A percentile compares a stretch with the other conserved stretches of the same genome.
These are phyloP conservation scores for Holothuria scabra DNA, from an alignment of 53 echinoderm and acorn worm species.

Conservation along the genomic window DNA sequence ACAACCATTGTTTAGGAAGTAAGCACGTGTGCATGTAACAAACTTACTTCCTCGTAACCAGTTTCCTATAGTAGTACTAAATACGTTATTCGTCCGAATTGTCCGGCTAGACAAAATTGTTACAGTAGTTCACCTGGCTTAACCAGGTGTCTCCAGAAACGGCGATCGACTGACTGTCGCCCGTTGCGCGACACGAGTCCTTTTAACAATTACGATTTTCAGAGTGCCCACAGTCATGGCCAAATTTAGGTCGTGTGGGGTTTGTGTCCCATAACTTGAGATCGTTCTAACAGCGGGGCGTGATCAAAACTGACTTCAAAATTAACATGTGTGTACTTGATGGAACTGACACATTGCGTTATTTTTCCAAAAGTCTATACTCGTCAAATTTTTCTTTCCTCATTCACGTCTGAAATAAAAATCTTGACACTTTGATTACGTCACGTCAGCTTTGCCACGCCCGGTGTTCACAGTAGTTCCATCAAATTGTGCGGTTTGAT, in stretches of 20 bases:
- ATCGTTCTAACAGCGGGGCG: conserved; percentile 19
- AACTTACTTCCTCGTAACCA: no score
- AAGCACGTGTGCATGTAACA: no score
- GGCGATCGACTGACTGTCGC: conserved; percentile 35
- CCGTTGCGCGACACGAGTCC: conserved; percentile 24
- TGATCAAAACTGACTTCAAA: neutral
- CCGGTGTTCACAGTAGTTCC: neutral
- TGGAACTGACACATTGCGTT: no score
- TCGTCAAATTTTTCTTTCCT: neutral
- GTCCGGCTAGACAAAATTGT: no score
- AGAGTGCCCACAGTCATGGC: conserved; percentile 20
- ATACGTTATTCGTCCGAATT: no score
- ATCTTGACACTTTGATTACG: conserved; percentile 6
- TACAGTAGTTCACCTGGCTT: conserved; percentile 24
- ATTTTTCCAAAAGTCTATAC: no score
- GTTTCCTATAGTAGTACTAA: no score
- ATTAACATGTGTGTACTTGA: conserved; percentile 4
- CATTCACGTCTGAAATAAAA: no score
- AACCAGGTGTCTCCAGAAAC: conserved; percentile 39
- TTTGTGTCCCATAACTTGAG: neutral
- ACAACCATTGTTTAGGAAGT: no score
- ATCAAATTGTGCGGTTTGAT: no score
- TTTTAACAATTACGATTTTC: conserved; percentile 41
- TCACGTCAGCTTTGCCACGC: conserved; percentile 27
- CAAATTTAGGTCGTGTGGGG: conserved; percentile 26